Base-by-base conservation (phyloP, 1,140 invertebrate species). In the Belonocnema kinseyi region DNA sequence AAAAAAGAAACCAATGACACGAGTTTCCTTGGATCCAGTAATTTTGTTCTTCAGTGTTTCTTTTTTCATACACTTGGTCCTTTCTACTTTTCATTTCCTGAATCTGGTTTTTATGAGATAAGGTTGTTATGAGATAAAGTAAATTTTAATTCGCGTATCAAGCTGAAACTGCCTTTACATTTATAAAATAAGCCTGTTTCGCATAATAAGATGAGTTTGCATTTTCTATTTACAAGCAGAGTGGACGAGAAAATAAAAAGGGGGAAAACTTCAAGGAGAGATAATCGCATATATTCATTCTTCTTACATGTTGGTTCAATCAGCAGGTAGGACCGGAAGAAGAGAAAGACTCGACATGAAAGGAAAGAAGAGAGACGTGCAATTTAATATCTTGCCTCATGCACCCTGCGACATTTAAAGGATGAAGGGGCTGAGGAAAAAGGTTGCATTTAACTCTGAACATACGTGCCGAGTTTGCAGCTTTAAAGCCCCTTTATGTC, bases 271-370 rank as follows among this genome's bases (percentile, higher is more conserved):
- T 58, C 1, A 21, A 17, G 19, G 21, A 58, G 56, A 58, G 56
- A 58, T 58, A 58, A 58, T 58, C 56, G 21, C 26, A 21, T 58
- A 26, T 58, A 58, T 58, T 58, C 56, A 58, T 58, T 58, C 17
- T 58, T 58, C 19, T 58, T 21, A 58, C 56, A 58, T 66, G 58
- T 33, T 66, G 10, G 58, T 66, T 33, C 21, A 66, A 26, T 66
- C 26, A 66, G 58, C 26, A 66, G 11, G 58, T 33, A 66, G 19
- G 17, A 58, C 19, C 19, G 56, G 56, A 26, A 66, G 19, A 21
- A 21, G 26, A 66, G 58, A 14, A 66, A 2, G 58, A 66, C 58
- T 66, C 13, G 58, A 66, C 58, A 66, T 66, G 33, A 66, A 66
- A 33, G 26, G 33, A 12, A 19, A 26, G 56, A 26, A 58, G 56